A percentile compares a stretch with the other conserved stretches of the same genome.
phyloP scores from a whole-genome alignment of 2,888 invertebrate genomes.

The Ceratothoa steindachneri region DNA sequence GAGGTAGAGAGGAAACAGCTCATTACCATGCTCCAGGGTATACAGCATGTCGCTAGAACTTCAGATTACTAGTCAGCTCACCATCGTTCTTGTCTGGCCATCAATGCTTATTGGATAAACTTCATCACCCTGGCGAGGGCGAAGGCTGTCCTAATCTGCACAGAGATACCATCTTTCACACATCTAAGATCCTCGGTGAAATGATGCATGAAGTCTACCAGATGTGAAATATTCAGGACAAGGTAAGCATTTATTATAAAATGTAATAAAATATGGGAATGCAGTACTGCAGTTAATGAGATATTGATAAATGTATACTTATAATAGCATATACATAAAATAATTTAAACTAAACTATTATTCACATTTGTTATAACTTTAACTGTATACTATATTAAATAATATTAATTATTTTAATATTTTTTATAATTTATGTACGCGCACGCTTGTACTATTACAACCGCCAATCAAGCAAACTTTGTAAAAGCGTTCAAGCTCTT shows the following conservation, averaged over 20 bases:
- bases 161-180: constrained; percentile 2
- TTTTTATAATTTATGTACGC: not conserved
- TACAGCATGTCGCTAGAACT: not conserved
- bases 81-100: not conserved
- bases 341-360: not conserved
- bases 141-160: constrained; percentile 11
- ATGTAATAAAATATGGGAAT: not conserved
- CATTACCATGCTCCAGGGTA: not conserved
- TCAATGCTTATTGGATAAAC: not conserved
- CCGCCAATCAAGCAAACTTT: constrained; percentile 3
- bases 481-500: constrained; percentile 13
- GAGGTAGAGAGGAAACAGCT: constrained; percentile 5
- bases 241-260: constrained; percentile 4
- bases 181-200: not conserved
- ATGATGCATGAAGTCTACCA: constrained; percentile 8
- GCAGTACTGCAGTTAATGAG: no score
- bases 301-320: not conserved
- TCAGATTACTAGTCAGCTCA: not conserved
- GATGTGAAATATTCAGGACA: constrained; percentile 3
- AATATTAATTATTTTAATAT: not conserved
- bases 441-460: not conserved
- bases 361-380: not conserved
- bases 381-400: not conserved
- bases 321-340: not conserved
- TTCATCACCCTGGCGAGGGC: not conserved